Evolutionary conservation across 1,140 invertebrate species (phyloP), one percentile per base, ranked within the genome.

Genomic region (Pseudomyrmex flavicornis): DNA sequence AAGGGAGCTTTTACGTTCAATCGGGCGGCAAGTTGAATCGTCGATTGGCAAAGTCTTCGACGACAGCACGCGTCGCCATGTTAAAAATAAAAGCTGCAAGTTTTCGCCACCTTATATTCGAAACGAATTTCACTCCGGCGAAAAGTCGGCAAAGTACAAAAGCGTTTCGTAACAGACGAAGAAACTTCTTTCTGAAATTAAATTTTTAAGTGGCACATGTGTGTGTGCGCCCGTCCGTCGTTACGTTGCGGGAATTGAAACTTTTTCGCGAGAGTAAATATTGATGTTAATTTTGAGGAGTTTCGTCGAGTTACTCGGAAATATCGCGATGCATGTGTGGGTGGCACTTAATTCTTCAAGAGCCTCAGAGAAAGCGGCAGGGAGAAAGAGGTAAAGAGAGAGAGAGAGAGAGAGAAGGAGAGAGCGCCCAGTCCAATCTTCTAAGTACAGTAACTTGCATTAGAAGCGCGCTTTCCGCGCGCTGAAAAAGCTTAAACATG

Each of bases 1-100:
- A 52, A 35, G 58, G 65, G 35, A 80, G 75, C 77, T 87, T 83
- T 52, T 17, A 50, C 22, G 63, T 83, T 85, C 70, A 76, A 56
- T 76, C 54, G 58, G 22, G 54, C 76, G 76, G 59, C 76, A 86
- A 83, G 70, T 83, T 48, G 84, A 83, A 72, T 82, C 72, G 77
- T 85, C 84, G 80, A 86, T 83, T 79, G 77, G 73, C 48, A 58
- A 85, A 82, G 63, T 65, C 52, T 58, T 12, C 35, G 35, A 35
- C 35, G 35, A 35, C 35, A 35, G 4, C 35, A 35, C 26, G 10
- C 44, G 17, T 65, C 65, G n/a, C 17, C 56, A 12, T 68, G 63
- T 83, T 68, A 83, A 83, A 85, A 85, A 85, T 85, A 73, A 85
- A 85, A 83, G 46, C 70, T 63, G 66, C 70, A 72, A 85, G 63